A percentile compares a stretch with the other conserved stretches of the same genome.
Evolutionary conservation across 2,888 invertebrate species (phyloP).

Genomic region (Augochlorella aurata): DNA sequence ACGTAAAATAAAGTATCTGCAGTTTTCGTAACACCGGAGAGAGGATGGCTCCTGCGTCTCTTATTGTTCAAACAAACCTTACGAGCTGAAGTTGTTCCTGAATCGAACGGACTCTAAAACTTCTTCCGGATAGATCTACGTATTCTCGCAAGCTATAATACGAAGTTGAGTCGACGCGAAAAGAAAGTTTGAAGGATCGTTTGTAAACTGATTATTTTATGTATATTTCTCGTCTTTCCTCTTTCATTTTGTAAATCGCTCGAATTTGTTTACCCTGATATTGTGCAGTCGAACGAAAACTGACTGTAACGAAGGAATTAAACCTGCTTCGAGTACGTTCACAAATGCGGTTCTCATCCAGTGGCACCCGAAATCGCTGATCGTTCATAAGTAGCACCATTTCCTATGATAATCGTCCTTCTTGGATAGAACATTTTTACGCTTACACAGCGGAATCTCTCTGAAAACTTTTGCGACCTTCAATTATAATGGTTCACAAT

Average conservation of each 20-base stretch:
- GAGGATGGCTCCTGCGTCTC: conserved; percentile 20
- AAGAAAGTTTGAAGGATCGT: conserved; percentile 8
- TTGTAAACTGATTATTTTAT: neutral
- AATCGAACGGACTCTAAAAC: conserved; percentile 15
- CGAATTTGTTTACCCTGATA: conserved; percentile 46
- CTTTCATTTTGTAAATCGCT: conserved; percentile 18
- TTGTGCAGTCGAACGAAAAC: conserved; percentile 33
- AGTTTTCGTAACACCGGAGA: conserved; percentile 26
- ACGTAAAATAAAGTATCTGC: conserved; percentile 28
- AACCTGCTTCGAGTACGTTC: conserved; percentile 27
- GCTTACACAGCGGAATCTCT: conserved; percentile 6
- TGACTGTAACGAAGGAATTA: conserved; percentile 20
- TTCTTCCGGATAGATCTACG: conserved; percentile 16
- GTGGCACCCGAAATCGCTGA: conserved; percentile 24
- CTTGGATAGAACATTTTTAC: conserved; percentile 16
- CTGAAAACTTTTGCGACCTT: conserved; percentile 18
- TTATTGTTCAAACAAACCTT: conserved; percentile 23
- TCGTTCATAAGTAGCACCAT: conserved; percentile 39
- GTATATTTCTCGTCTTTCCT: neutral
- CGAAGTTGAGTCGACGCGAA: conserved; percentile 29
- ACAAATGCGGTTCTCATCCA: conserved; percentile 15
- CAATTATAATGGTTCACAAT: neutral
- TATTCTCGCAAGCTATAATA: conserved; percentile 28
- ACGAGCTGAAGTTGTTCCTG: conserved; percentile 13
- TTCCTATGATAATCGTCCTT: conserved; percentile 29